Percentiles rank a stretch among this genome's conserved stretches.
These are phyloP conservation scores for Pyxicephalus adspersus DNA, from an alignment of 2,113 vertebrate genomes.

Conservation along the genomic window DNA sequence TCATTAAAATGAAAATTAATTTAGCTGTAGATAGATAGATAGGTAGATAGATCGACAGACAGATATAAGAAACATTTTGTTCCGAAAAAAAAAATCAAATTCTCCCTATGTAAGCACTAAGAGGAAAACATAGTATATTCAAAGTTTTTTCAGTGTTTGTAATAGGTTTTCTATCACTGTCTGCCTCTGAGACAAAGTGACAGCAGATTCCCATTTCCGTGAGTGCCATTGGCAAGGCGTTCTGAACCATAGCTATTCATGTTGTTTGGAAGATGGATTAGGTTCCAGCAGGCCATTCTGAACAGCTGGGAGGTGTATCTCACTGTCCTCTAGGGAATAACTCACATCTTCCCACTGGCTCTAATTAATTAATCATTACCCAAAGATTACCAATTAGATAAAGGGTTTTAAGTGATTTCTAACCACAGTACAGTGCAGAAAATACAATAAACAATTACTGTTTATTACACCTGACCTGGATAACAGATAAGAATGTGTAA, in stretches of 20 bases:
- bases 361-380: slow-evolving; percentile 63
- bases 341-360: slow-evolving; percentile 58
- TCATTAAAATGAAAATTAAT: slow-evolving; percentile 26
- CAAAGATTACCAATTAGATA: slow-evolving; percentile 55
- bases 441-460: slow-evolving; percentile 45
- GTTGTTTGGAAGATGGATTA: slow-evolving; percentile 54
- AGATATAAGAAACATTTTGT: not conserved
- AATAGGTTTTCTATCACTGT: slow-evolving; percentile 37
- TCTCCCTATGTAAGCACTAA: not conserved
- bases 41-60: slow-evolving; percentile 14
- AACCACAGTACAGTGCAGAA: slow-evolving; percentile 40
- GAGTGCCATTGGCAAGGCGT: slow-evolving; percentile 28
- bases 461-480: slow-evolving; percentile 7
- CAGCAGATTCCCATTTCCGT: slow-evolving; percentile 47
- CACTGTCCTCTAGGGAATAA: slow-evolving; percentile 53
- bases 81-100: not conserved
- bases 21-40: not conserved
- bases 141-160: slow-evolving; percentile 25
- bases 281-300: slow-evolving; percentile 57
- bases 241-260: slow-evolving; percentile 38
- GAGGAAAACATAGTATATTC: not conserved
- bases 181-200: slow-evolving; percentile 44
- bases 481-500: slow-evolving; percentile 40
- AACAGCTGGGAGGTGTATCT: slow-evolving; percentile 57
- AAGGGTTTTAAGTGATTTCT: slow-evolving; percentile 59